These are phyloP conservation scores for Propithecus coquereli DNA, from an alignment of 2,113 vertebrate genomes.

Conservation along the genomic window DNA sequence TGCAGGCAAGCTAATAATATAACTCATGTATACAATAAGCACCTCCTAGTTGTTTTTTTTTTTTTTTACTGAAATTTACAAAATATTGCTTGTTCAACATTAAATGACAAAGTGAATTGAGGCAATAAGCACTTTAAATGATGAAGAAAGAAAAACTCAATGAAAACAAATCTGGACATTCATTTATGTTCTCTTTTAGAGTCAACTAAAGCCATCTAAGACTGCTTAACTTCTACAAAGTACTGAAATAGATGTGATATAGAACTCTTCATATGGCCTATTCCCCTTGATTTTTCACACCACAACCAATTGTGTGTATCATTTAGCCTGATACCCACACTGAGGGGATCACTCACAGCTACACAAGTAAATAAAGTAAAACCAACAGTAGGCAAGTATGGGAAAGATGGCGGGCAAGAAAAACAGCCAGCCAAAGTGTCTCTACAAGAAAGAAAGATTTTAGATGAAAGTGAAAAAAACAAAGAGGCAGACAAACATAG, in stretches of 20 bases:
- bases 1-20: not conserved
- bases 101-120: not conserved
- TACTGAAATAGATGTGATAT: not conserved
- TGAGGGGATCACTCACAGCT: not conserved
- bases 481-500: too few species aligned
- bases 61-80: not conserved
- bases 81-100: not conserved
- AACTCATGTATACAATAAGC: not conserved
- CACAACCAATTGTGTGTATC: not conserved
- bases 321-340: not conserved
- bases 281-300: not conserved
- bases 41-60: not conserved
- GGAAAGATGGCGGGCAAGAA: too few species aligned
- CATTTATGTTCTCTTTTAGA: not conserved
- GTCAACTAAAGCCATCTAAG: not conserved
- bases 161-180: not conserved
- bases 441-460: too few species aligned
- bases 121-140: not conserved
- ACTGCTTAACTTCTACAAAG: not conserved
- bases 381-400: not conserved
- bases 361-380: constrained; percentile 1
- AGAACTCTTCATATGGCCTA: not conserved
- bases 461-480: too few species aligned
- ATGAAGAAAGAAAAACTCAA: not conserved
- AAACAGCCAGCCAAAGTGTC: too few species aligned